Base-by-base conservation (phyloP, 2,797 vertebrate species). In the Pelochelys cantorii region DNA sequence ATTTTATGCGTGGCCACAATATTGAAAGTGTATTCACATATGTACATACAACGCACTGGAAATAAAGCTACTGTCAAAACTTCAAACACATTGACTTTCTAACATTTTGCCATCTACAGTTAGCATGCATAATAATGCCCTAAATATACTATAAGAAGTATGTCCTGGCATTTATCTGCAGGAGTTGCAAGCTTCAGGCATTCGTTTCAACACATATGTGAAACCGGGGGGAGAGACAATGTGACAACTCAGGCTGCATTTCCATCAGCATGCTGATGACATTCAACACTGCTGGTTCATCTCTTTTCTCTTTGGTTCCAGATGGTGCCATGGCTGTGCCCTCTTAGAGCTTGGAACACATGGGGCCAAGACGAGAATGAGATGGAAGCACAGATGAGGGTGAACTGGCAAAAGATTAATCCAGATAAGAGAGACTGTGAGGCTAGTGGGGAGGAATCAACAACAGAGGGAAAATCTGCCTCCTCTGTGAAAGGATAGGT, bases 1-100 rank as follows among this genome's bases (percentile, higher is more conserved):
- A 95, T 97, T 97, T 98, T 96, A 93, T 97, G 96, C 93, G 93
- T 97, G 96, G 93, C 93, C 94, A 96, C 91, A 97, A 95, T 90
- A 97, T 68, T 75, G 91, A 90, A 95, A 96, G 93, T 95, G 91
- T 90, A 91, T 95, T 97, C 94, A 91, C 94, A 94, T 92, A 96
- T 96, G 96, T 96, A 97, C 96, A 93, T 97, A 92, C 89, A 89
- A 89, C 92, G 90, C 48, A 96, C 86, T 96, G 91, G 91, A 97
- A 97, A 95, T 96, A 89, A 94, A 97, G 90, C 89, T 89, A 93
- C 56, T 92, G 48, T 77, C 22, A 4, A 85, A 62, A 59, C 78
- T 84, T 90, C 79, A 92, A 84, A 56, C 65, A 83, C 68, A 81
- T 81, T 31, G 31, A 8, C 56, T 56, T 60, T 55, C 52, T 84